These are phyloP conservation scores for Paramuricea clavata DNA, from an alignment of 92 coral and sea anemone species.

Conservation along the genomic window DNA sequence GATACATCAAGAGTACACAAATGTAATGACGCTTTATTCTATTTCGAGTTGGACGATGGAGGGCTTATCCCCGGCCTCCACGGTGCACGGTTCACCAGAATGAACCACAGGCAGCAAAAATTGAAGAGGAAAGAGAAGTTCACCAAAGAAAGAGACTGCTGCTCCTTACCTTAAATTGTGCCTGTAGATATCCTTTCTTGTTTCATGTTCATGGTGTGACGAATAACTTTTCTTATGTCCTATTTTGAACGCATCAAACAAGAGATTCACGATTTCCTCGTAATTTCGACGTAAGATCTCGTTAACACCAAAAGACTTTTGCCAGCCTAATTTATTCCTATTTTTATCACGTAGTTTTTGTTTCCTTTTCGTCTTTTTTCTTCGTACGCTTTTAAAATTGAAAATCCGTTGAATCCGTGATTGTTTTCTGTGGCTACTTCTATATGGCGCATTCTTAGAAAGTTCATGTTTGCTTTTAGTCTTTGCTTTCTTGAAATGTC, in stretches of 20 bases:
- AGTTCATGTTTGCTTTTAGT: background rate
- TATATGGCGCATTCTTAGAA: background rate
- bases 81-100: no score
- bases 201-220: constrained; percentile 83
- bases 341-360: background rate
- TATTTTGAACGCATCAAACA: constrained; percentile 77
- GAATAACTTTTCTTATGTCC: constrained; percentile 75
- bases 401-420: background rate
- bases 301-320: constrained; percentile 33
- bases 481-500: background rate
- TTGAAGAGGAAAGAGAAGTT: no score
- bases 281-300: constrained; percentile 75
- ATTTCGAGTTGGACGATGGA: no score
- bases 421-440: background rate
- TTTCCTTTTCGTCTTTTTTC: background rate
- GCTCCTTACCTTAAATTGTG: constrained; percentile 87
- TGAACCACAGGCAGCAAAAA: no score
- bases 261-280: constrained; percentile 80
- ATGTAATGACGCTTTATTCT: no score
- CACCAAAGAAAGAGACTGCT: no score
- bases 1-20: no score
- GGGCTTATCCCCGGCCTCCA: no score
- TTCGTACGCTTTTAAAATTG: background rate
- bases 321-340: background rate
- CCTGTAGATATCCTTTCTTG: constrained; percentile 90